These are phyloP conservation scores for Corythornis madagascariensis DNA, from an alignment of 2,113 vertebrate genomes.

Conservation along the genomic window DNA sequence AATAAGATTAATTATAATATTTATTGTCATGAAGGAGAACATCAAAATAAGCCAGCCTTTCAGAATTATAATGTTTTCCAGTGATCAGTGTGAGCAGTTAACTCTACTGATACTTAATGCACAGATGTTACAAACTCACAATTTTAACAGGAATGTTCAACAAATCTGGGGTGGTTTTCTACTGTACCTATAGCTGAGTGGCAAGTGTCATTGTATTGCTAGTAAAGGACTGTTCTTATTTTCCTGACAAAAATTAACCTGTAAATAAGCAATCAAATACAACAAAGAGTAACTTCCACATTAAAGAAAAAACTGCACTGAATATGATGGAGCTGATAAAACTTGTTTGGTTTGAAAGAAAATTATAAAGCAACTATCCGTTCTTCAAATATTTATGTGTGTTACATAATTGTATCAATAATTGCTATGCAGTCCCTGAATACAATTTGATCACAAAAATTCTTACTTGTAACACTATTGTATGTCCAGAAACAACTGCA, in stretches of 20 bases:
- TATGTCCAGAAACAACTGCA: neutral
- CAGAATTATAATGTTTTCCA: neutral
- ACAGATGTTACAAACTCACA: neutral
- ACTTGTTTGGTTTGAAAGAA: neutral
- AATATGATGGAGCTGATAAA: neutral
- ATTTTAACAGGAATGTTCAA: neutral
- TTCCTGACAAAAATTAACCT: neutral
- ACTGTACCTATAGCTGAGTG: neutral
- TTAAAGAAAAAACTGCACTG: neutral
- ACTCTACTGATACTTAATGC: neutral
- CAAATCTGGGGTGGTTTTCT: neutral
- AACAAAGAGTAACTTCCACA: neutral
- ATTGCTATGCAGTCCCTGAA: neutral
- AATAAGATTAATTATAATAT: neutral
- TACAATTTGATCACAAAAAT: neutral
- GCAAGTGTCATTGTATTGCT: neutral
- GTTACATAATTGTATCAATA: neutral
- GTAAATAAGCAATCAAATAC: neutral
- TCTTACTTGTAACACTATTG: neutral
- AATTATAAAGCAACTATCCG: neutral
- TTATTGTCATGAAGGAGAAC: neutral
- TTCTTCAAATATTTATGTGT: neutral
- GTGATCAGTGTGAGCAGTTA: neutral
- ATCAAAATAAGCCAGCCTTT: neutral
- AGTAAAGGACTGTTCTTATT: neutral